Conservation (phyloP, 2,888 invertebrate genomes). For the Luperina testacea region DNA sequence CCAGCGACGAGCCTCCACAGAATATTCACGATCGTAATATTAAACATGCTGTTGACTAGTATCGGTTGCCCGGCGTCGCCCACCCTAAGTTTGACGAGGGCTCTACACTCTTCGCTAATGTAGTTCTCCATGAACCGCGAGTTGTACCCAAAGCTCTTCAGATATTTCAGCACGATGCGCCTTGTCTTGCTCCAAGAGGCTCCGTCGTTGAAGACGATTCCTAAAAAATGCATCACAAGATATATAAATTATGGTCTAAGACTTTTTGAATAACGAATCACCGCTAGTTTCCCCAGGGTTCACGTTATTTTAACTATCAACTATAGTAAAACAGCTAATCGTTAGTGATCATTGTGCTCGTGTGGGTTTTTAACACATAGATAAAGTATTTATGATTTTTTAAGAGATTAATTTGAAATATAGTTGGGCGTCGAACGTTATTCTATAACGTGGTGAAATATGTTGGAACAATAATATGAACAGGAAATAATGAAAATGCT, state of each 20-base stretch:
- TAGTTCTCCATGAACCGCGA: constrained; percentile 91
- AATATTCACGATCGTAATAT: constrained; percentile 92
- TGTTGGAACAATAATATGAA: not conserved
- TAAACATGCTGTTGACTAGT: constrained; percentile 90
- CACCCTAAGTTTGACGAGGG: constrained; percentile 87
- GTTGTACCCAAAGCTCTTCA: constrained; percentile 92
- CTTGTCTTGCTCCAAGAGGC: constrained; percentile 91
- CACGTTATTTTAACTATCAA: not conserved
- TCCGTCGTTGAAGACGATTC: constrained; percentile 93
- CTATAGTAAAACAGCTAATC: not conserved
- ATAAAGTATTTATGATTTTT: not conserved
- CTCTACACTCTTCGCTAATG: constrained; percentile 90
- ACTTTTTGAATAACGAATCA: not conserved
- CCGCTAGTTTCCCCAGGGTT: not conserved
- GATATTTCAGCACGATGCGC: constrained; percentile 91
- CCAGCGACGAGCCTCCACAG: constrained; percentile 93
- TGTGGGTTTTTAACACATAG: not conserved
- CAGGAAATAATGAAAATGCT: constrained; percentile 55
- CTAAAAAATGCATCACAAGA: constrained; percentile 76
- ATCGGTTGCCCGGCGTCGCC: constrained; percentile 81
- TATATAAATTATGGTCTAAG: too few species aligned
- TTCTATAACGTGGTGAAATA: constrained; percentile 17
- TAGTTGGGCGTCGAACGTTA: not conserved
- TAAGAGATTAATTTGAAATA: not conserved
- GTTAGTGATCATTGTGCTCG: not conserved